Evolutionary conservation across 2,797 vertebrate species (phyloP).

Genomic region (Balearica regulorum): DNA sequence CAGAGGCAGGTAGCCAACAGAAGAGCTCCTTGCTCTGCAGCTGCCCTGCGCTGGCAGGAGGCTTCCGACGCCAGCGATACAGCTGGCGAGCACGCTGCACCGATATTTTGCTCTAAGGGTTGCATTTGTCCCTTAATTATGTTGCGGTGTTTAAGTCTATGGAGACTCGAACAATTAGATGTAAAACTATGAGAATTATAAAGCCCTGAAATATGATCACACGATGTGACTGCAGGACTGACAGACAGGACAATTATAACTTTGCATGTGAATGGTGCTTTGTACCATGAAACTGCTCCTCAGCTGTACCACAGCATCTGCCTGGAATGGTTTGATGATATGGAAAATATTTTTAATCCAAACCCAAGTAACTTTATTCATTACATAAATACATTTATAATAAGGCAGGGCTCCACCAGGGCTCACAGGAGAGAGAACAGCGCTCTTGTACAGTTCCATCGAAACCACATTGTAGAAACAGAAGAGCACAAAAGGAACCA

Average conservation of each 20-base stretch:
- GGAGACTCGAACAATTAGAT: neutral
- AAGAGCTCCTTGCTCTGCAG: neutral
- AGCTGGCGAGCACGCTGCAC: neutral
- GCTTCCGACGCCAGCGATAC: accelerated
- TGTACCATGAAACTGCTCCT: neutral
- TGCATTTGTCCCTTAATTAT: neutral
- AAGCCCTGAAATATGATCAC: neutral
- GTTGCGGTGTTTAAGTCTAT: accelerated
- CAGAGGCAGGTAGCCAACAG: neutral
- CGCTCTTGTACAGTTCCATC: neutral
- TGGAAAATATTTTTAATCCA: neutral
- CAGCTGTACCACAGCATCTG: neutral
- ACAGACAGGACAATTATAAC: neutral
- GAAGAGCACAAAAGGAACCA: neutral
- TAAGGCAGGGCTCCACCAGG: neutral
- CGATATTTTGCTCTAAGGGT: neutral
- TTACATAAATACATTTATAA: neutral
- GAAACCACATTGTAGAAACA: neutral
- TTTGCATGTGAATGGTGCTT: neutral
- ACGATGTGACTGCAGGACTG: neutral
- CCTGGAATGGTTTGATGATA: neutral
- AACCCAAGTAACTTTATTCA: neutral
- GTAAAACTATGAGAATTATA: neutral
- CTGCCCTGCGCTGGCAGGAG: neutral
- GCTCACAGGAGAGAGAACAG: neutral